These are phyloP conservation scores for Gallinago media DNA, from an alignment of 2,113 vertebrate species.

Conservation along the genomic window DNA sequence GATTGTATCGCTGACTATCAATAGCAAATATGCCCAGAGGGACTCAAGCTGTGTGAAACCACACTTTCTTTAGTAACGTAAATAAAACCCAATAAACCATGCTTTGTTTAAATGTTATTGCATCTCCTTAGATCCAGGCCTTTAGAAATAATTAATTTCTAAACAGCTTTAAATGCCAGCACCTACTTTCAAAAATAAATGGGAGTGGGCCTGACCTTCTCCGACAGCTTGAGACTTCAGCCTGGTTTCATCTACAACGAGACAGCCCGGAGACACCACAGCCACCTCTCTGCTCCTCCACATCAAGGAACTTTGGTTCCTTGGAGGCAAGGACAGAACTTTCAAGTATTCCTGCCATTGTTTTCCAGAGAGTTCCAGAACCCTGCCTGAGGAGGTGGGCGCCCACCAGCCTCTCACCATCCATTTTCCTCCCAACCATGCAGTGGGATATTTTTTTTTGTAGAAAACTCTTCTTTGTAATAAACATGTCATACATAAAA, in stretches of 20 bases:
- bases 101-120: neutral
- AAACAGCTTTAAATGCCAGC: neutral
- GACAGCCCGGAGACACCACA: neutral
- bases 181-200: neutral
- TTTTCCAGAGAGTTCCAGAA: neutral
- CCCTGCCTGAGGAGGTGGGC: too few species aligned
- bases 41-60: neutral
- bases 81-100: neutral
- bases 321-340: neutral
- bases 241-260: neutral
- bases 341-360: too few species aligned
- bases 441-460: neutral
- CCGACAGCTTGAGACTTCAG: neutral
- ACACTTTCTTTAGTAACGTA: fast-evolving
- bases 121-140: neutral
- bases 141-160: neutral
- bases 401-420: neutral
- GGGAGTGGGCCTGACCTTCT: neutral
- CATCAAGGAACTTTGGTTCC: too few species aligned
- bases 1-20: fast-evolving
- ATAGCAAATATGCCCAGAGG: fast-evolving
- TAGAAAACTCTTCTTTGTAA: neutral
- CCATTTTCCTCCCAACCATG: too few species aligned
- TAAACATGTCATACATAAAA: neutral
- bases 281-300: neutral